Evolutionary conservation across 1,140 invertebrate genomes (phyloP), one percentile per base, ranked within the genome.

Genomic region (Macrostomum lignano): DNA sequence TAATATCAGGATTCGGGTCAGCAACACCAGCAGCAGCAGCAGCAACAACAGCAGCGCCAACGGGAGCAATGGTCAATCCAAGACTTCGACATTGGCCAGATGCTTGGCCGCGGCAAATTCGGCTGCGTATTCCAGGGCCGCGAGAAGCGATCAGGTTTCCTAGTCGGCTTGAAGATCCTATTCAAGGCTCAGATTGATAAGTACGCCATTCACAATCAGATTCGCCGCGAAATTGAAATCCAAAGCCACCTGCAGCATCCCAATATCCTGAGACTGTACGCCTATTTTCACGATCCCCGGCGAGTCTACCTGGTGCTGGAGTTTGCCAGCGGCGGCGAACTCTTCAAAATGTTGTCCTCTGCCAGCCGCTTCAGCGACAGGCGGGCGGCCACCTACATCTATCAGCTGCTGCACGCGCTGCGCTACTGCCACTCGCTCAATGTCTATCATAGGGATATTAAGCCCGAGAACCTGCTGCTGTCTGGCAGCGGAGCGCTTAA

Each of bases 251-350:
- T 13, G 7, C 10, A 24, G 23, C 84, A 93, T 60, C 75, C 75
- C 13, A 71, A 93, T 49, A 78, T 93, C 46, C 54, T 93, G 21
- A 66, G 74, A 13, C 51, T 94, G 40, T 66, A 73, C 38, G 77
- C 74, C 4, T 93, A 77, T 62, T 94, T 93, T 48, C 70, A 79
- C 51, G 81, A 93, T 55, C 68, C 71, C 3, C 69, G 66, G 24
- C 64, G 73, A 35, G 75, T 94, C 25, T 93, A 79, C 53, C 56
- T 93, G 9, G 73, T 86, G 1, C 51, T 94, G 25, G 84, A 94
- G 54, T 88, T 73, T 63, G 81, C 82, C 9, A 71, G 71, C 0
- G 62, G 67, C 41, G 84, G 84, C 25, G 84, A 94, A 59, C 56
- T 94, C 0, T 93, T 67, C 47, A 63, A 62, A 39, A 47, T 56